phyloP scores from a whole-genome alignment of 2,888 invertebrate genomes.

The Malthinus flaveolus region DNA sequence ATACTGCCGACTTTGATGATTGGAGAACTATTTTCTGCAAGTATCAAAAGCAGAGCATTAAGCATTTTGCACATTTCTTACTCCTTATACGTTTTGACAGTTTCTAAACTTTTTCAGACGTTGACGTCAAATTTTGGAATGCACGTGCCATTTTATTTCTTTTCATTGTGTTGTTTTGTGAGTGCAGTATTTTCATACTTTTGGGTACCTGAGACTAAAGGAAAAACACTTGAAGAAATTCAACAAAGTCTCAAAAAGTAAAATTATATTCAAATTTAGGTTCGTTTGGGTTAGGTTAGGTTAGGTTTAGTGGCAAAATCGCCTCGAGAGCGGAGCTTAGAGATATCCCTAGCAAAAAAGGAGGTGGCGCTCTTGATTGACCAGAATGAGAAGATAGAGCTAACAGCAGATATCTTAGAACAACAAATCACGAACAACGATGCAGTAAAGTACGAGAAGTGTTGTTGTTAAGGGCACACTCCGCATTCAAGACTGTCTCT shows the following conservation, averaged over 20 bases:
- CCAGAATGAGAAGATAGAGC: too few species aligned
- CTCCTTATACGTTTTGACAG: constrained; percentile 35
- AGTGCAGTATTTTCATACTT: constrained; percentile 42
- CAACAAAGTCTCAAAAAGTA: constrained; percentile 36
- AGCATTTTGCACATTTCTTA: constrained; percentile 38
- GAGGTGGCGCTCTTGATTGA: too few species aligned
- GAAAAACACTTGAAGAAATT: constrained; percentile 41
- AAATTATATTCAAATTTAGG: too few species aligned
- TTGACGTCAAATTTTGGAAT: constrained; percentile 40
- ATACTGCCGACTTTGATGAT: constrained; percentile 37
- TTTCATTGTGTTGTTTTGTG: constrained; percentile 36
- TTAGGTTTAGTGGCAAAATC: too few species aligned
- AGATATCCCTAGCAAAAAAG: too few species aligned
- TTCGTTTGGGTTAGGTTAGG: too few species aligned
- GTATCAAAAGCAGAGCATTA: constrained; percentile 40
- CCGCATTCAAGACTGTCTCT: too few species aligned
- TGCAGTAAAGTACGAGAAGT: too few species aligned
- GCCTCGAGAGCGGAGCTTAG: too few species aligned
- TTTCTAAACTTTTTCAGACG: constrained; percentile 43
- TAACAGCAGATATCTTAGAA: too few species aligned
- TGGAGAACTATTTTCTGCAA: constrained; percentile 40
- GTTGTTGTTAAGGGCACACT: too few species aligned
- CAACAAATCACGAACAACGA: too few species aligned
- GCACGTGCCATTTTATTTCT: constrained; percentile 43
- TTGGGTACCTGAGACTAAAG: constrained; percentile 45